Evolutionary conservation across 2,113 vertebrate species (phyloP), one percentile per base, ranked within the genome.

Genomic region (Aptenodytes forsteri): DNA sequence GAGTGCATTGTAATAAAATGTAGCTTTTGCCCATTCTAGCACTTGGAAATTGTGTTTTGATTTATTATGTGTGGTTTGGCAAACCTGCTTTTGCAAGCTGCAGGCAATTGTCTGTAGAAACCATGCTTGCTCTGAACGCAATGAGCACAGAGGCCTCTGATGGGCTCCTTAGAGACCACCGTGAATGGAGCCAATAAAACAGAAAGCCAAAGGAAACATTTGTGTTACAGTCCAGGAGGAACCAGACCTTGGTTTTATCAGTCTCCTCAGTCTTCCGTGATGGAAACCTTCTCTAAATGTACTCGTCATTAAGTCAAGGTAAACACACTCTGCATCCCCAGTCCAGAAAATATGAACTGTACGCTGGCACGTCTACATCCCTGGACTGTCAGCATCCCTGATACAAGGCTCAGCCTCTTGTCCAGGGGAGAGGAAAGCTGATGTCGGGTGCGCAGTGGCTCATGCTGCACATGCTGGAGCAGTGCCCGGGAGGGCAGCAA

Each of bases 161-260:
- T 88, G 72, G 85, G 50, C 70, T 93, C 90, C 91, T 94, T 67
- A 50, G 91, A 92, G 95, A 96, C 87, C 89, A 87, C 86, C 16
- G 0, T 42, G 84, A 85, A 70, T 0, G 1, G 50, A 97, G 90
- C 83, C 96, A 95, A 89, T 66, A 88, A 93, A 95, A 72, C 46
- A 84, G 30, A 96, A 91, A 79, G 86, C 93, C 92, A 96, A 97
- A 96, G 72, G 91, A 97, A 97, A 97, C 92, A 97, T 94, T 98
- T 96, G 72, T 73, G 44, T 94, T 87, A 58, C 47, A 66, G 90
- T 84, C 76, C 89, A 87, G 76, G 84, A 96, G 50, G 77, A 97
- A 72, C 79, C 40, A 95, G 91, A 85, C 49, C 87, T 93, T 69
- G 67, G 92, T 85, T 97, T 96, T 96, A 93, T 97, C 96, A 92